Percentiles rank a stretch among this genome's conserved stretches.
Conservation (phyloP, 2,113 vertebrate genomes). For the Vicugna pacos region DNA sequence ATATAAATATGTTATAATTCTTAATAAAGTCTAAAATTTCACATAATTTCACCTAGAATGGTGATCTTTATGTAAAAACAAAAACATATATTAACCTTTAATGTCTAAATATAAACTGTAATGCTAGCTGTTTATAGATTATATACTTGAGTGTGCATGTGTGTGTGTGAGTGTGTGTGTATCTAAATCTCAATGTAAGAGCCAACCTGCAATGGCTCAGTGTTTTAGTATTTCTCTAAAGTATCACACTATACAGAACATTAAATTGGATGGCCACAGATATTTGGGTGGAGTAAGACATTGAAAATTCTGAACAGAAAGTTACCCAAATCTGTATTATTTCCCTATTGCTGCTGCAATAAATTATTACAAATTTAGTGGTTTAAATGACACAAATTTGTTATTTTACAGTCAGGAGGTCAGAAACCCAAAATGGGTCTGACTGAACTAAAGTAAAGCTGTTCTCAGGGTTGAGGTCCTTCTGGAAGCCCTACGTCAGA, state of each 20-base stretch:
- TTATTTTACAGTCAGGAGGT: not conserved
- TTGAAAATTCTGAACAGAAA: not conserved
- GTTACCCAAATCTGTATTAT: not conserved
- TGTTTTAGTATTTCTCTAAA: constrained; percentile 10
- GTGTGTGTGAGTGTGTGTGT: not conserved
- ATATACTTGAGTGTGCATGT: not conserved
- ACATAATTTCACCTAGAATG: not conserved
- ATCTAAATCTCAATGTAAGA: constrained; percentile 6
- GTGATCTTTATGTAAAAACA: not conserved
- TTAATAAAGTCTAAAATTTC: not conserved
- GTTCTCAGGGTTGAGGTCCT: fast-evolving
- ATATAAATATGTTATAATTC: not conserved
- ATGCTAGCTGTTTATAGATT: not conserved
- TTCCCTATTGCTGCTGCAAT: not conserved
- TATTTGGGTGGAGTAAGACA: not conserved
- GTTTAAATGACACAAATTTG: not conserved
- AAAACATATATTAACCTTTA: not conserved
- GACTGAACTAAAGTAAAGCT: not conserved
- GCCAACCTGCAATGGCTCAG: not conserved
- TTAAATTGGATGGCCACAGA: not conserved
- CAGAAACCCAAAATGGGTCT: not conserved
- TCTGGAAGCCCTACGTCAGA: not conserved
- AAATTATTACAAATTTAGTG: not conserved
- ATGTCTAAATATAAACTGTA: not conserved
- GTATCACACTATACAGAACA: not conserved